A percentile compares a stretch with the other conserved stretches of the same genome.
These are phyloP conservation scores for Marronus borbonicus DNA, from an alignment of 2,888 invertebrate species.

Conservation along the genomic window DNA sequence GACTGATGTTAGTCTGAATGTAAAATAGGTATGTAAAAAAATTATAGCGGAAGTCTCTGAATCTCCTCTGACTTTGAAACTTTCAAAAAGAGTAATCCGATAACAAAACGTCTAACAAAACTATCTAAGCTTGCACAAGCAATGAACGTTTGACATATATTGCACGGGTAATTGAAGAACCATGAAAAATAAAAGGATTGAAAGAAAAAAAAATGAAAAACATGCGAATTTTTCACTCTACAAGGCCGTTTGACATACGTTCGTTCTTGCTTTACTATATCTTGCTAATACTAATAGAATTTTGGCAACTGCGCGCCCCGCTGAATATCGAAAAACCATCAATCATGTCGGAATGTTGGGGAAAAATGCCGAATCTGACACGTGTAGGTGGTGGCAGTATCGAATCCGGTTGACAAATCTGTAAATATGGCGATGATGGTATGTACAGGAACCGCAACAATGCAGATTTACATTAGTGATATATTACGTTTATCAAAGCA, in stretches of 20 bases:
- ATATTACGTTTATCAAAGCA: too few relatives aligned
- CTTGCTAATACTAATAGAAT: slow-evolving; percentile 19
- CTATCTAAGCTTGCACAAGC: too few relatives aligned
- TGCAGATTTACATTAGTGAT: too few relatives aligned
- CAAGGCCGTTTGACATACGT: not conserved
- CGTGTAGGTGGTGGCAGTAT: not conserved
- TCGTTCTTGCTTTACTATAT: not conserved
- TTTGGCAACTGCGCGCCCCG: slow-evolving; percentile 13
- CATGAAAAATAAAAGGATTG: not conserved
- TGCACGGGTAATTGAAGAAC: not conserved
- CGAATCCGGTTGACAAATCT: slow-evolving; percentile 6
- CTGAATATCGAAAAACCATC: slow-evolving; percentile 30
- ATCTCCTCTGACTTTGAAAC: too few relatives aligned
- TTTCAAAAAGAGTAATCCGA: too few relatives aligned
- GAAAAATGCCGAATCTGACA: slow-evolving; percentile 23
- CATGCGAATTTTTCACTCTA: not conserved
- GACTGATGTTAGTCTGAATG: too few relatives aligned
- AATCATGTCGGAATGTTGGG: slow-evolving; percentile 9
- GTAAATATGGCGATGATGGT: too few relatives aligned
- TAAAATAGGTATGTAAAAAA: too few relatives aligned
- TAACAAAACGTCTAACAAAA: too few relatives aligned
- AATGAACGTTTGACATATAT: not conserved
- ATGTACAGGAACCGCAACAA: too few relatives aligned
- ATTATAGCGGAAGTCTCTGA: too few relatives aligned
- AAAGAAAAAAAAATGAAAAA: not conserved